Evolutionary conservation across 1,140 invertebrate species (phyloP).

Genomic region (Eupristina koningsbergeri): DNA sequence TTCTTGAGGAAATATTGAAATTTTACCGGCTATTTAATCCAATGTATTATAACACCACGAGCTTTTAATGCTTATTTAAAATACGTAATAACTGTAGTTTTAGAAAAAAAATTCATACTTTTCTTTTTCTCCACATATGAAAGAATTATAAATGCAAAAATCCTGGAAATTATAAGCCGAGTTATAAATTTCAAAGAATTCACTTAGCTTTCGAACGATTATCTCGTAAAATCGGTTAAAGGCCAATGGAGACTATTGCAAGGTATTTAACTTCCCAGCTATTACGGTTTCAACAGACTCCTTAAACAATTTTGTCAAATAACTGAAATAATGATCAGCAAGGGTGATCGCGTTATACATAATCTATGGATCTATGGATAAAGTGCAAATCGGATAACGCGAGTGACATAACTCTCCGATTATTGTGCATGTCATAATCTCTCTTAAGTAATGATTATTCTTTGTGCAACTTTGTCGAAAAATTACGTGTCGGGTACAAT

Average conservation of each 20-base stretch:
- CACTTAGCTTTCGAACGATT: neutral
- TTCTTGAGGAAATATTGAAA: too few species aligned
- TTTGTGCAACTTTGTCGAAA: neutral
- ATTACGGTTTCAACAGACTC: neutral
- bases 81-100: too few species aligned
- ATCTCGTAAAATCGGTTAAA: neutral
- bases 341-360: neutral
- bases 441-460: neutral
- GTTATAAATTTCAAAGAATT: neutral
- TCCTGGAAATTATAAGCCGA: neutral
- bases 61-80: too few species aligned
- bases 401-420: neutral
- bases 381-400: neutral
- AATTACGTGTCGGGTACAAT: neutral
- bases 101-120: neutral
- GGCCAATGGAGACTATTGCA: neutral
- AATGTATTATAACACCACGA: too few species aligned
- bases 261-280: neutral
- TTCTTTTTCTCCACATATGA: neutral
- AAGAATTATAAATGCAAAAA: neutral
- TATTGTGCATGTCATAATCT: neutral
- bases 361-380: neutral
- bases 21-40: too few species aligned
- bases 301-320: neutral
- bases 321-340: neutral